Conservation (phyloP, 2,113 vertebrate species). For the Trematocara marginatum region DNA sequence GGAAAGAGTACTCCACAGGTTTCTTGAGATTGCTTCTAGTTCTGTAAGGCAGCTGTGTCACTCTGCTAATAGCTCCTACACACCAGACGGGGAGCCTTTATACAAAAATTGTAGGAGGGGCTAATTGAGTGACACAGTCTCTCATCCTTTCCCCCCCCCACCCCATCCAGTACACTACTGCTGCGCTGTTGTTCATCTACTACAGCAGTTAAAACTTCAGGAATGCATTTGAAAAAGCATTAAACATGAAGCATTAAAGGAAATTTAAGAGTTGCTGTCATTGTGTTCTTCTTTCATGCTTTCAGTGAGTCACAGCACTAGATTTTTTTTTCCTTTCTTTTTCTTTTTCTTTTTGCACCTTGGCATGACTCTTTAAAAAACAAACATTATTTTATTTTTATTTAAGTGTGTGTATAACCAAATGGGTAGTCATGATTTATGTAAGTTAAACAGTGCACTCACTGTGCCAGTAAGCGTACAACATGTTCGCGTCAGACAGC, state of each 20-base stretch:
- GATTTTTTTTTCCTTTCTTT: not conserved
- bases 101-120: slow-evolving; percentile 74
- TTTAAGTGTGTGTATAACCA: not conserved
- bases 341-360: not conserved
- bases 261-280: not conserved
- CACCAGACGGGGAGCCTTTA: slow-evolving; percentile 75
- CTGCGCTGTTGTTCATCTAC: not conserved
- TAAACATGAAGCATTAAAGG: not conserved
- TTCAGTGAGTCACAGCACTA: not conserved
- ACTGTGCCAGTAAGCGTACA: not conserved
- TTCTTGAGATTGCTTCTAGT: slow-evolving; percentile 60
- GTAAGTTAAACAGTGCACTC: not conserved
- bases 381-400: no score
- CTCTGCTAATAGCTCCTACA: slow-evolving; percentile 77
- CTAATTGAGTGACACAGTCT: slow-evolving; percentile 49
- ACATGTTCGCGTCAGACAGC: not conserved
- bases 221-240: not conserved
- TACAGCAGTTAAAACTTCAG: not conserved
- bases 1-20: slow-evolving; percentile 66
- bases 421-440: not conserved
- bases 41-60: slow-evolving; percentile 72
- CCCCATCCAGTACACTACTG: slow-evolving; percentile 9
- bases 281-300: not conserved
- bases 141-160: slow-evolving; percentile 54
- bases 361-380: not conserved